Base-by-base conservation (phyloP, 2,888 invertebrate genomes). In the Megastigmus dorsalis region DNA sequence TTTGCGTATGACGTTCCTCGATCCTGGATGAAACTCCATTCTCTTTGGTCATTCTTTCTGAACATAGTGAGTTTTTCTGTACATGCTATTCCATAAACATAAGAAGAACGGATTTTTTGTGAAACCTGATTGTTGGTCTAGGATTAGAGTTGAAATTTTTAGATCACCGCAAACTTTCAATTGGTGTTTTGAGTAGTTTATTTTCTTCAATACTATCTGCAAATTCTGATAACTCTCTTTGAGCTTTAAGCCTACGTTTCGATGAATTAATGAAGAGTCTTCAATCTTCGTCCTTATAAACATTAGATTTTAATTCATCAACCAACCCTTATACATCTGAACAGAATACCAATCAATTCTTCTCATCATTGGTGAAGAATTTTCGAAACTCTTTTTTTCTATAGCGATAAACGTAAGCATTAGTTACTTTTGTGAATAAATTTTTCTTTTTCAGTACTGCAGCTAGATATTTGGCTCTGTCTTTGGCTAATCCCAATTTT, bases 201-300 rank as follows among this genome's bases (percentile, higher is more conserved):
- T 50, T 26, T 26, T 26, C 9, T 26, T 1, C 13, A 50, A 50
- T 13, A 50, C 50, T 23, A 50, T 28, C 50, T 50, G 13, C 10
- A 50, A 26, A 50, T 50, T 50, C 10, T 50, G 4, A n/a, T 50
- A 50, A 50, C 23, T 50, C 1, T 50, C 50, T 23, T 50, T 50
- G 5, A 50, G 26, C 15, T 50, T 50, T 76, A 28, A 74, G 63
- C 52, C 70, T 69, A 15, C 68, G 60, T 72, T 76, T 76, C 33
- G 60, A 74, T 55, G 73, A 69, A 65, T 70, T 70, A 30, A 77
- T 77, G 26, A 77, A 76, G 33, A 74, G 55, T 59, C 66, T 65
- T 70, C 75, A 48, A 18, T 20, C 48, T 48, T 48, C 48, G 3
- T 15, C 7, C 1, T 33, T 33, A 54, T 54, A 54, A 54, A 6